These are phyloP conservation scores for Artibeus lituratus DNA, from an alignment of 2,797 vertebrate species.

Conservation along the genomic window DNA sequence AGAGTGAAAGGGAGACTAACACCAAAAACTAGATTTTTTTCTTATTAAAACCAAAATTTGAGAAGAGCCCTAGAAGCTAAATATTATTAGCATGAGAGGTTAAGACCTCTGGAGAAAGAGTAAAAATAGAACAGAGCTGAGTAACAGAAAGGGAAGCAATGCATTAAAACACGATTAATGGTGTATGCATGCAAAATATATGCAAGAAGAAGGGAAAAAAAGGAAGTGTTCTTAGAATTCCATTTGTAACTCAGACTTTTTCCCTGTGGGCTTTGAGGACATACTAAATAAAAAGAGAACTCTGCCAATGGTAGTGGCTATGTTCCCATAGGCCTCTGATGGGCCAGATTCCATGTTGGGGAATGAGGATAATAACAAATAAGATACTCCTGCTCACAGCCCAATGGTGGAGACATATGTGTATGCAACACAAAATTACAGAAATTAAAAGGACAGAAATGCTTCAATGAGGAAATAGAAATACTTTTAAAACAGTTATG, in stretches of 20 bases:
- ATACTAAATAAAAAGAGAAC: not conserved
- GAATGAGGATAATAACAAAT: not conserved
- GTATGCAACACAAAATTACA: not conserved
- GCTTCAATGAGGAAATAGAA: not conserved
- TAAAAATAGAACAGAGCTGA: slow-evolving; percentile 13
- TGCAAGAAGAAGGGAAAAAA: not conserved
- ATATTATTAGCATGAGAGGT: slow-evolving; percentile 8
- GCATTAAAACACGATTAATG: slow-evolving; percentile 5
- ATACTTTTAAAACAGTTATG: not conserved
- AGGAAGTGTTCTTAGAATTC: not conserved
- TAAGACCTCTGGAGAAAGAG: slow-evolving; percentile 16
- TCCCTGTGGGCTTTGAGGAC: not conserved
- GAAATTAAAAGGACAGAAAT: not conserved
- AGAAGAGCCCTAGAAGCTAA: not conserved
- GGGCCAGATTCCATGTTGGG: not conserved
- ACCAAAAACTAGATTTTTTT: not conserved
- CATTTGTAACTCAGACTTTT: not conserved
- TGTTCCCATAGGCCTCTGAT: not conserved
- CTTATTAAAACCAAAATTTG: slow-evolving; percentile 42
- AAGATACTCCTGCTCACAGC: not conserved
- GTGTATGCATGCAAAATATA: not conserved
- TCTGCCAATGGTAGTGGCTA: not conserved
- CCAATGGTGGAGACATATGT: not conserved
- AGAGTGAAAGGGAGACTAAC: not conserved
- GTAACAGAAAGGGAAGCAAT: not conserved